phyloP scores from a whole-genome alignment of 2,888 invertebrate species.

The Lasioglossum oenotherae region DNA sequence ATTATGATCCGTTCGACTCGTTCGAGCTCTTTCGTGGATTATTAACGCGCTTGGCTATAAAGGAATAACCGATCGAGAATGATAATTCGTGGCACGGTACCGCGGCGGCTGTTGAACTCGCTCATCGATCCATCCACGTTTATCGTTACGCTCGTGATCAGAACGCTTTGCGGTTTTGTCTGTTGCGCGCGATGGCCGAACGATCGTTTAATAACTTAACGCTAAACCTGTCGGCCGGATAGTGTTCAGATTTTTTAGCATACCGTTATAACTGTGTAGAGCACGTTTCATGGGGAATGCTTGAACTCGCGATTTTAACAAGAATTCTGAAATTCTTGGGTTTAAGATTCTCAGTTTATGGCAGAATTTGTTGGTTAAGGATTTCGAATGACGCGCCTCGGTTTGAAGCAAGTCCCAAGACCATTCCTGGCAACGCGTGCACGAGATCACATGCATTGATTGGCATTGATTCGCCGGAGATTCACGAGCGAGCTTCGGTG shows the following conservation, averaged over 20 bases:
- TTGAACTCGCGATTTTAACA: not conserved
- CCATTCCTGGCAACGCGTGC: constrained; percentile 30
- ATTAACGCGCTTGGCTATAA: constrained; percentile 14
- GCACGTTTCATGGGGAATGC: not conserved
- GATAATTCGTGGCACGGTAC: constrained; percentile 21
- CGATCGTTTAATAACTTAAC: constrained; percentile 3
- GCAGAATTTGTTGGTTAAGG: not conserved
- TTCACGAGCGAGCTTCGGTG: constrained; percentile 16
- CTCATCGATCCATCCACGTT: constrained; percentile 3
- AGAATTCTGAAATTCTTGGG: not conserved
- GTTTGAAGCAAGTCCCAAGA: constrained; percentile 42
- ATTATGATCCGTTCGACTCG: not conserved
- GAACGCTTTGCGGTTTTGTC: not conserved
- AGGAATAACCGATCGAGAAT: constrained; percentile 30
- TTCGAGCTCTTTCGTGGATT: constrained; percentile 7
- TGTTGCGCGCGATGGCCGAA: not conserved
- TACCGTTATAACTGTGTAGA: not conserved
- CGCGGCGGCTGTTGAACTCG: constrained; percentile 22
- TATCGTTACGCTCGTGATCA: constrained; percentile 16
- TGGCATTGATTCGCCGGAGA: constrained; percentile 29
- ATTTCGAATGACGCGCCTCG: constrained; percentile 7
- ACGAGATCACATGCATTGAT: constrained; percentile 47
- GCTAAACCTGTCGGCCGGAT: not conserved
- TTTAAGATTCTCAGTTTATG: not conserved
- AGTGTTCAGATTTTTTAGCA: not conserved